Conservation (phyloP, 2,888 invertebrate species). For the Neoaliturus tenellus region DNA sequence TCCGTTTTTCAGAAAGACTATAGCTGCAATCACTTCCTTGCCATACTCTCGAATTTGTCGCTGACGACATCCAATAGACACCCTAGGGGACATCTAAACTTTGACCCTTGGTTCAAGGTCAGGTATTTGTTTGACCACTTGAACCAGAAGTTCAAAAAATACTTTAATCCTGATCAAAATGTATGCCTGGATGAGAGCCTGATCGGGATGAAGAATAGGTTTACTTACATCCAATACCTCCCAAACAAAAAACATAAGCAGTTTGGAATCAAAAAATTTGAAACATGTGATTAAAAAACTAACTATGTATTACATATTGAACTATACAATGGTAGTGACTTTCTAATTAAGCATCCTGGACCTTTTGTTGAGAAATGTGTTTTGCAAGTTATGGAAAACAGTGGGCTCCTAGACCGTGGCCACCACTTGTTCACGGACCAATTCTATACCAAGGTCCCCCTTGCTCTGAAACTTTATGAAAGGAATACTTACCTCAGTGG, state of each 20-base stretch:
- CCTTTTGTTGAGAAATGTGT: neutral
- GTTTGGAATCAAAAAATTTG: conserved; percentile 48
- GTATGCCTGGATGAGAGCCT: conserved; percentile 38
- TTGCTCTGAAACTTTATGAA: neutral
- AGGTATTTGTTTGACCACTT: conserved; percentile 15
- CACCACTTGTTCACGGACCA: conserved; percentile 22
- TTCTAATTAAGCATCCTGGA: neutral
- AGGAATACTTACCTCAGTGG: conserved; percentile 7
- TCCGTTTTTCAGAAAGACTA: no score
- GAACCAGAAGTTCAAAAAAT: conserved; percentile 15
- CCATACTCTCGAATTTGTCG: no score
- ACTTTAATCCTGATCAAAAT: neutral
- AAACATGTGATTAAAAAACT: conserved; percentile 35
- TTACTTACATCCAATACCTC: conserved; percentile 10
- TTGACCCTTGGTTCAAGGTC: conserved; percentile 36
- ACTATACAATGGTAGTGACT: conserved; percentile 6
- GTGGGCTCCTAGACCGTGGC: neutral
- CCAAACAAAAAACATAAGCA: conserved; percentile 44
- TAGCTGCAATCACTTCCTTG: no score
- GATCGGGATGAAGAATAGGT: conserved; percentile 49
- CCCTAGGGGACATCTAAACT: no score
- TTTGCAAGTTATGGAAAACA: neutral
- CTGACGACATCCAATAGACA: no score
- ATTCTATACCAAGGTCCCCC: conserved; percentile 3
- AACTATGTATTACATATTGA: conserved; percentile 46